These are phyloP conservation scores for Parotia lawesii DNA, from an alignment of 2,113 vertebrate species.

Conservation along the genomic window DNA sequence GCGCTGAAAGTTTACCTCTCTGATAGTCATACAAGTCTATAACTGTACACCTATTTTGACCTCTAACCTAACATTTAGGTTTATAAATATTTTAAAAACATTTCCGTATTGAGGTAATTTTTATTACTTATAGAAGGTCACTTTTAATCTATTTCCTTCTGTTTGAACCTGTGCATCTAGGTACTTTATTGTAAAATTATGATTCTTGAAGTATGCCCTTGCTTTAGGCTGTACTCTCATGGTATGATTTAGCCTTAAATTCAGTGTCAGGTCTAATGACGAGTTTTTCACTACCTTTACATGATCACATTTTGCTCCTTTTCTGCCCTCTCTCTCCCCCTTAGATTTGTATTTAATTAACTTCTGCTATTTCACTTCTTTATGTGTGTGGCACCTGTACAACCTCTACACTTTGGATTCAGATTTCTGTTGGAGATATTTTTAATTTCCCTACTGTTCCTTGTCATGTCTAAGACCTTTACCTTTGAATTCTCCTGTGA, in stretches of 20 bases:
- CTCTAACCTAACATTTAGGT: not conserved
- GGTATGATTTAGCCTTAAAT: not conserved
- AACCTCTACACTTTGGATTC: not conserved
- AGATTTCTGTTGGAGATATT: not conserved
- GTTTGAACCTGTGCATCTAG: not conserved
- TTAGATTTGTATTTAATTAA: not conserved
- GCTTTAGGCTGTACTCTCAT: not conserved
- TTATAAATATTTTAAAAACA: not conserved
- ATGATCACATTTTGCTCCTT: not conserved
- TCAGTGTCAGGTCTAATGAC: not conserved
- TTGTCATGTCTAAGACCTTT: not conserved
- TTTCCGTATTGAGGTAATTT: not conserved
- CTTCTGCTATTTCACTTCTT: not conserved
- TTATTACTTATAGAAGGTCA: not conserved
- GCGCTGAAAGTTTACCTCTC: not conserved
- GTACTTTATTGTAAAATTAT: not conserved
- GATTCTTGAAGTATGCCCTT: not conserved
- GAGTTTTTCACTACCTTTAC: not conserved
- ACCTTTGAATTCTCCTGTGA: not conserved
- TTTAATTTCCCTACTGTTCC: not conserved
- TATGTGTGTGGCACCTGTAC: not conserved
- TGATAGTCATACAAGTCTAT: not conserved
- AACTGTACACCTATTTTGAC: not conserved
- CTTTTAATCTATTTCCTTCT: not conserved
- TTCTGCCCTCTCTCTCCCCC: accelerated